These are phyloP conservation scores for Leptosomus discolor DNA, from an alignment of 2,113 vertebrate species.

Conservation along the genomic window DNA sequence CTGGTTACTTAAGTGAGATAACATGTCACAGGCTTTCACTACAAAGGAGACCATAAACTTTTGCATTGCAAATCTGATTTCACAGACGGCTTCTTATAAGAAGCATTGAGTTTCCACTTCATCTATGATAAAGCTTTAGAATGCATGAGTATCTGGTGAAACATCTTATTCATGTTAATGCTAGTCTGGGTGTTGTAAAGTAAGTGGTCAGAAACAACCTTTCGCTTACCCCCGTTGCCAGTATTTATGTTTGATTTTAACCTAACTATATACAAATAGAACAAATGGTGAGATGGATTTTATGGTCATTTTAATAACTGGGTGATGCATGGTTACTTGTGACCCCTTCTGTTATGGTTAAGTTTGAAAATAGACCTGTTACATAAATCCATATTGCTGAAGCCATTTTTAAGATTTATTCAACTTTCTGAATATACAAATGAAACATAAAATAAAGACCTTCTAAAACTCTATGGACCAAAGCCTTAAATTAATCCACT, in stretches of 20 bases:
- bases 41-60: conserved; percentile 43
- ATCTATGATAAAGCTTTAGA: conserved; percentile 49
- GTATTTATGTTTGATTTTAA: background rate
- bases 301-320: background rate
- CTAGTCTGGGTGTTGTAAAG: background rate
- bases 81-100: conserved; percentile 50
- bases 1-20: conserved; percentile 37
- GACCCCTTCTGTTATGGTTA: background rate
- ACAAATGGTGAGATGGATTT: background rate
- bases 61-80: conserved; percentile 67
- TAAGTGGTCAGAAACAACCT: conserved; percentile 7
- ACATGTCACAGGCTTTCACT: conserved; percentile 36
- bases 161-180: conserved; percentile 50
- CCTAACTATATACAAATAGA: background rate
- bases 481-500: background rate
- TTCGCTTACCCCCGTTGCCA: background rate
- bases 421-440: background rate
- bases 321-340: conserved; percentile 1
- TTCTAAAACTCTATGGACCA: background rate
- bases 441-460: background rate
- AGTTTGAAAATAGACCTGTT: conserved; percentile 18
- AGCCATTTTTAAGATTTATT: conserved; percentile 23
- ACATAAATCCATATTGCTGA: background rate
- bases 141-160: conserved; percentile 29
- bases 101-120: conserved; percentile 56